Evolutionary conservation across 2,113 vertebrate genomes (phyloP), one percentile per base, ranked within the genome.

Genomic region (Gadus chalcogrammus): DNA sequence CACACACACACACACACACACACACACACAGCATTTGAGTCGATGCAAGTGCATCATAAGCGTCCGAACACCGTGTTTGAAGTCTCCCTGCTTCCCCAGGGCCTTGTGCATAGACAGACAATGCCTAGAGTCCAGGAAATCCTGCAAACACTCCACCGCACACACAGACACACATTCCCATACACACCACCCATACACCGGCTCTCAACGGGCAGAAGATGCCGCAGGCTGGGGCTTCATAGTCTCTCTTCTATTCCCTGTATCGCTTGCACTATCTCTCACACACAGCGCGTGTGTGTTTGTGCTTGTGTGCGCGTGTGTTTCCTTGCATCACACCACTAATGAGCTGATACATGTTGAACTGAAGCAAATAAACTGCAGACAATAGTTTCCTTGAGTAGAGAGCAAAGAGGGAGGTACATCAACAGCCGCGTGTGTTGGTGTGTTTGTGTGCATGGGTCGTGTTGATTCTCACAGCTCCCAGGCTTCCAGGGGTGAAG

Each of bases 281-380:
- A n/a, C 63, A 42, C 48, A 58, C 62, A 35, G 31, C 6, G 31
- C 6, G 31, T 35, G 31, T 35, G 31, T 35, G 31, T 35, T 2
- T 35, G 28, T 31, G 81, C 74, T 82, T 78, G 87, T 85, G 74
- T 73, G 81, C 82, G 55, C n/a, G 7, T 16, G 55, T 58, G 55
- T 87, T 83, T 87, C 83, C 85, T 81, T 88, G 84, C 83, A 90
- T 88, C 87, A 70, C 79, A 79, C 69, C 84, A 81, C 83, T 92
- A 92, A 92, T 90, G 89, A 92, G 88, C 90, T 87, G 87, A 90
- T 85, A 91, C 85, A 88, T 87, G 90, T 90, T 88, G 75, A 83
- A 90, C 83, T 73, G 80, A 85, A 80, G 80, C 81, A 83, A 82
- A 86, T 80, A 85, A 83, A 79, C 42, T 48, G 42, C 82, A 85